These are phyloP conservation scores for Cartodere bifasciata DNA, from an alignment of 2,888 invertebrate genomes.

Conservation along the genomic window DNA sequence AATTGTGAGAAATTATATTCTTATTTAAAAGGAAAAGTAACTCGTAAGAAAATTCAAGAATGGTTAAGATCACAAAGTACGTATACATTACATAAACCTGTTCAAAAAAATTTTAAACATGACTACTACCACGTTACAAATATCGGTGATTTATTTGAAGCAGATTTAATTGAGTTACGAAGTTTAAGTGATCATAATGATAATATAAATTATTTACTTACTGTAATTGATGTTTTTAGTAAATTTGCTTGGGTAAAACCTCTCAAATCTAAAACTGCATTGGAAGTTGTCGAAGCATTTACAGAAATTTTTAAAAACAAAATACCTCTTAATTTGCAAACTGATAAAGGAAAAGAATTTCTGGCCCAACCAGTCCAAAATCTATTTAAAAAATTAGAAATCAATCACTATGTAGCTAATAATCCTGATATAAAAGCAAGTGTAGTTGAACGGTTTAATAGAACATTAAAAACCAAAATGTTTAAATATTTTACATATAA, in stretches of 20 bases:
- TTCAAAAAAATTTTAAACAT: slow-evolving; percentile 4
- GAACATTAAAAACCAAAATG: slow-evolving; percentile 23
- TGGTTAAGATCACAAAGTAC: slow-evolving; percentile 12
- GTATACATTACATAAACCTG: slow-evolving; percentile 8
- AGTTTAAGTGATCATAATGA: background rate
- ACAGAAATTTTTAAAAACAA: slow-evolving; percentile 6
- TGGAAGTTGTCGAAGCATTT: slow-evolving; percentile 17
- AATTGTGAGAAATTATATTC: background rate
- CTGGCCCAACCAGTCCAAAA: slow-evolving; percentile 7
- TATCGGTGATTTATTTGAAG: slow-evolving; percentile 3
- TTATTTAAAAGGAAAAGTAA: background rate
- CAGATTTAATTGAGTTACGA: slow-evolving; percentile 1
- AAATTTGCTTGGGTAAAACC: slow-evolving; percentile 25
- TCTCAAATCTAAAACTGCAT: slow-evolving; percentile 20
- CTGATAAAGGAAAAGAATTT: slow-evolving; percentile 11
- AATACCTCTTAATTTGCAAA: slow-evolving; percentile 7
- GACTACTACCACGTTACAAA: slow-evolving; percentile 5
- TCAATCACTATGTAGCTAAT: slow-evolving; percentile 7
- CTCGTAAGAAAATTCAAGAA: background rate
- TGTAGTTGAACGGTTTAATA: too few species aligned
- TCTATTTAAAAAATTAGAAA: slow-evolving; percentile 10
- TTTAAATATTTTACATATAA: slow-evolving; percentile 19
- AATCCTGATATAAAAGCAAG: too few species aligned
- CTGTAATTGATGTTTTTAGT: slow-evolving; percentile 25
- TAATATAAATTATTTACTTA: too few species aligned